Percentiles rank a stretch among this genome's conserved stretches.
Conservation (phyloP, 2,888 invertebrate species). For the Polyommatus icarus region DNA sequence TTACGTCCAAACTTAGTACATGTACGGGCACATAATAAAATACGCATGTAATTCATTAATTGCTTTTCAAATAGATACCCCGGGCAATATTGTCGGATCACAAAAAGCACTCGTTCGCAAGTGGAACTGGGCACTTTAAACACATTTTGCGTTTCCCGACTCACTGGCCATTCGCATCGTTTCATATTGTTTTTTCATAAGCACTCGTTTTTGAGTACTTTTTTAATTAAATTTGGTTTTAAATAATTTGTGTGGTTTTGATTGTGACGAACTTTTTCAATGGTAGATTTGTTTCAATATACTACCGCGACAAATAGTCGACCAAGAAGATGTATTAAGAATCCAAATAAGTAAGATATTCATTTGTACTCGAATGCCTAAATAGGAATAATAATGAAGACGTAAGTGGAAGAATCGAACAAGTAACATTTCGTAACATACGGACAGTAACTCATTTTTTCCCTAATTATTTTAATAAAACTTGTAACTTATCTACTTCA, state of each 20-base stretch:
- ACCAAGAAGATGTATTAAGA: no score
- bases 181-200: constrained; percentile 36
- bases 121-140: constrained; percentile 41
- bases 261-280: neutral
- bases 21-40: neutral
- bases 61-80: constrained; percentile 23
- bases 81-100: constrained; percentile 23
- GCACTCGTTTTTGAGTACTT: constrained; percentile 30
- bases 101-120: constrained; percentile 38
- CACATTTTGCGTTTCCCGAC: constrained; percentile 35
- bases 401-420: no score
- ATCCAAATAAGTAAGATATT: no score
- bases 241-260: neutral
- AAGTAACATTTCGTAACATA: no score
- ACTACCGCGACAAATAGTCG: neutral
- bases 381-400: no score
- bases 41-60: constrained; percentile 15
- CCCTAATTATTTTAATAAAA: no score
- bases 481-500: no score
- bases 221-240: constrained; percentile 4
- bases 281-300: neutral
- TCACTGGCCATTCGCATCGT: constrained; percentile 42
- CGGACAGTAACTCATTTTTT: no score
- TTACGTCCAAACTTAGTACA: neutral
- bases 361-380: no score